Evolutionary conservation across 2,888 invertebrate genomes (phyloP).

Genomic region (Diachrysia chrysitis): DNA sequence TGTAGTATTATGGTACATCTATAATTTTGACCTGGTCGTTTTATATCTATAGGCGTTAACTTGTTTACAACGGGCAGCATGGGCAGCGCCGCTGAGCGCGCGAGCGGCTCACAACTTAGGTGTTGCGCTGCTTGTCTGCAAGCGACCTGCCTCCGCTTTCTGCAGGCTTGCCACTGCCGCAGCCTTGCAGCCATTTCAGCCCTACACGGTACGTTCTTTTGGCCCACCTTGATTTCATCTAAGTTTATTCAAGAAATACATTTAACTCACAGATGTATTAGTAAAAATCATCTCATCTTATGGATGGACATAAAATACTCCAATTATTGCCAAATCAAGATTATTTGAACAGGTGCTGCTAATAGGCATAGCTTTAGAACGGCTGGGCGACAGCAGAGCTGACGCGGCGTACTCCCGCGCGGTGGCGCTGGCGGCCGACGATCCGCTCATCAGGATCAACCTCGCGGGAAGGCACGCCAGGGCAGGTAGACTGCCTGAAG

Average conservation of each 20-base stretch:
- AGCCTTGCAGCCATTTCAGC: slow-evolving; percentile 77
- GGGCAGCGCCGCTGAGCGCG: slow-evolving; percentile 80
- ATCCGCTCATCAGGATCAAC: slow-evolving; percentile 78
- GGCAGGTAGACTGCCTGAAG: slow-evolving; percentile 69
- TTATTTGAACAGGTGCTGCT: slow-evolving; percentile 72
- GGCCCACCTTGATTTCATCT: no score
- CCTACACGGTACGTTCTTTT: slow-evolving; percentile 71
- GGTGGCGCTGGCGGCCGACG: slow-evolving; percentile 69
- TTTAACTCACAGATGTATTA: no score
- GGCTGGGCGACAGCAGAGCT: slow-evolving; percentile 77
- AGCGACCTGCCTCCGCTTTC: slow-evolving; percentile 81
- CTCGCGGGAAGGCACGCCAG: slow-evolving; percentile 78
- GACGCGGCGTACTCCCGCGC: slow-evolving; percentile 81
- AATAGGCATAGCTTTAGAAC: slow-evolving; percentile 81
- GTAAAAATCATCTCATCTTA: no score
- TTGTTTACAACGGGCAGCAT: slow-evolving; percentile 79
- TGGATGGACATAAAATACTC: neutral
- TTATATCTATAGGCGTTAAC: slow-evolving; percentile 78
- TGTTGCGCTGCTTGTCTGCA: slow-evolving; percentile 75
- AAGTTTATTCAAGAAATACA: no score
- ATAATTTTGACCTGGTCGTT: neutral
- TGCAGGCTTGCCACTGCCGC: slow-evolving; percentile 82
- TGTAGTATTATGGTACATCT: neutral
- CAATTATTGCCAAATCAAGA: neutral
- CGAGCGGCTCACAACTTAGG: slow-evolving; percentile 81